A percentile compares a stretch with the other conserved stretches of the same genome.
Evolutionary conservation across 1,140 invertebrate genomes (phyloP).

Genomic region (Ostrea edulis): DNA sequence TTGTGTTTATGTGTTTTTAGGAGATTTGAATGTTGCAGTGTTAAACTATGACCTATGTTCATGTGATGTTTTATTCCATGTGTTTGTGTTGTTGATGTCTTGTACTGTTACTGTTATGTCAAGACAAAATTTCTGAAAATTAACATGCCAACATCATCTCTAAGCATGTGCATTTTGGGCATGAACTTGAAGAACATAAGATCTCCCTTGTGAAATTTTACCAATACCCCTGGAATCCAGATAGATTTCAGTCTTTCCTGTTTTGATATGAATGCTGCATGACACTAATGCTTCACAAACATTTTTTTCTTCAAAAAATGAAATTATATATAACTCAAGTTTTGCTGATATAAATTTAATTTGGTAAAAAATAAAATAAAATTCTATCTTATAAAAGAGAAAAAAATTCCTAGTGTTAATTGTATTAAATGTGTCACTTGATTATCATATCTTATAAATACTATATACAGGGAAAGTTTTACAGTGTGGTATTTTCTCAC

Average conservation of each 20-base stretch:
- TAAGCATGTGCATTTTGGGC: slow-evolving; percentile 21
- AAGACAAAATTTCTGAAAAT: background rate
- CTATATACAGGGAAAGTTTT: too few relatives aligned
- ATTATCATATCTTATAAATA: too few relatives aligned
- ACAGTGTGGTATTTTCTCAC: too few relatives aligned
- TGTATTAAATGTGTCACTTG: too few relatives aligned
- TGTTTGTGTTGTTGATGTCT: background rate
- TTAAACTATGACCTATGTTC: background rate
- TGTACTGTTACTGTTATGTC: background rate
- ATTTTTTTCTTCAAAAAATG: background rate
- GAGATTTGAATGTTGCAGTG: background rate
- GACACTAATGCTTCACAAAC: slow-evolving; percentile 8
- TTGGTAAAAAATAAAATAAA: background rate
- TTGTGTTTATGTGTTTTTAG: background rate
- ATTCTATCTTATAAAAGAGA: background rate
- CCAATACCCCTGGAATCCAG: background rate
- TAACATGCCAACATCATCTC: background rate
- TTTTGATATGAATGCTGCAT: slow-evolving; percentile 24
- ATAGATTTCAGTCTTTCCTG: background rate
- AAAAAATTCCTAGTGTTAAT: background rate
- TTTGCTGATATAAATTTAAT: background rate
- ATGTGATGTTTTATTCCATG: background rate
- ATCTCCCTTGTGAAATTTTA: background rate
- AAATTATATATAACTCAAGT: background rate
- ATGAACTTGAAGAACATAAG: background rate